Evolutionary conservation across 2,113 vertebrate species (phyloP), one percentile per base, ranked within the genome.

Genomic region (Macrotus californicus): DNA sequence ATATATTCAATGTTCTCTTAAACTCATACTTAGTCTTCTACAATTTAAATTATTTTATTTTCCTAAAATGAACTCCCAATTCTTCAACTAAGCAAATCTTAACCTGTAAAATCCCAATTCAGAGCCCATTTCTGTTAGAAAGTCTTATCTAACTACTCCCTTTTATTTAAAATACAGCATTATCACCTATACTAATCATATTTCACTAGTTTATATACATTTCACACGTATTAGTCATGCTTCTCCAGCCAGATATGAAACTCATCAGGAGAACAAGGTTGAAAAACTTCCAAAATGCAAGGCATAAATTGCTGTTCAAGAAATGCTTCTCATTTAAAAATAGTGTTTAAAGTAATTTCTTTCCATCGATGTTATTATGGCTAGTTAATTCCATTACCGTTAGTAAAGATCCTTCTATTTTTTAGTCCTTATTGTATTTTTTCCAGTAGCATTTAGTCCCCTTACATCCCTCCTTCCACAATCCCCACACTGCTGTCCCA

Each of bases 21-120:
- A 91, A 87, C 9, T 75, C 43, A 43, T 46, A 50, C 80, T 96
- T 93, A 93, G 70, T 88, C 34, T 82, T 43, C 3, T 50, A 83
- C 70, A 91, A 82, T 95, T 94, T 64, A 93, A 96, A 88, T 91
- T 39, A 73, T 59, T 80, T 91, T 5, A 59, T 77, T 24, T 93
- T 91, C 13, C 39, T 54, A 80, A 95, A 89, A 70, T 94, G 59
- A 79, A 18, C 34, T 94, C 3, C 29, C 18, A 85, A 50, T 21
- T 83, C 18, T 84, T 89, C 59, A 69, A 3, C 16, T 46, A 66
- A 52, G 6, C n/a, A 93, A 69, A 91, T 93, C 29, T 87, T 86
- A 82, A 46, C 5, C 14, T 61, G 18, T 43, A 87, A 95, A 94
- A 73, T 76, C 2, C 26, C 36, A 93, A 13, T 59, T 59, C 6